Conservation (phyloP, 2,888 invertebrate genomes). For the Antitype chi region DNA sequence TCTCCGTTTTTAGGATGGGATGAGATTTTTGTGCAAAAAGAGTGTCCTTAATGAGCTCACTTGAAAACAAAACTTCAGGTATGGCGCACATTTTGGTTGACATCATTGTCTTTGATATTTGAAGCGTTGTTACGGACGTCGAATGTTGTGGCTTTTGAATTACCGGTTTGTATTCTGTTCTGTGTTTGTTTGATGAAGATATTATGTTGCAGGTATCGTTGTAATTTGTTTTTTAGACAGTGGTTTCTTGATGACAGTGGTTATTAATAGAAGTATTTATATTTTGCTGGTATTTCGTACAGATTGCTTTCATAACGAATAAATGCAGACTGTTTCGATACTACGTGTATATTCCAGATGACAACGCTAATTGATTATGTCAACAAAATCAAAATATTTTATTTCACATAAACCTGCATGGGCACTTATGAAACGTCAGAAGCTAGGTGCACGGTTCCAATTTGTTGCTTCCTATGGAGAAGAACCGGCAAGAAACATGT, state of each 20-base stretch:
- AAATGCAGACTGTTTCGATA: neutral
- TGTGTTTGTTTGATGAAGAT: constrained; percentile 32
- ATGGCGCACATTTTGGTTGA: constrained; percentile 67
- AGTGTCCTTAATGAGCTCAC: constrained; percentile 77
- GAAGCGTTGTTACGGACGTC: constrained; percentile 63
- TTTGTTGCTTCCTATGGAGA: no score
- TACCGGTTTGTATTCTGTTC: constrained; percentile 36
- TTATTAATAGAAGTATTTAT: neutral
- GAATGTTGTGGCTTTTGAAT: constrained; percentile 49
- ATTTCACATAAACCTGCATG: no score
- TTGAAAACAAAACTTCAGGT: constrained; percentile 76
- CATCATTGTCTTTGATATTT: constrained; percentile 74
- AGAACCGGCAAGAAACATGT: no score
- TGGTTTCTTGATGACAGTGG: constrained; percentile 13
- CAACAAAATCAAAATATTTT: no score
- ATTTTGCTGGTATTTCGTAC: neutral
- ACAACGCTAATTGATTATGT: neutral
- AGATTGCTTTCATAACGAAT: neutral
- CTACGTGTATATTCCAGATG: neutral
- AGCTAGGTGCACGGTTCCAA: no score
- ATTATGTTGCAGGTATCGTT: neutral
- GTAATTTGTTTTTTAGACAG: constrained; percentile 40
- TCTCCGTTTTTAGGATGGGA: constrained; percentile 48
- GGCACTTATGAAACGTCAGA: no score
- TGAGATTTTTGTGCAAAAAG: constrained; percentile 61